Evolutionary conservation across 2,888 invertebrate species (phyloP).

Genomic region (Gandaritis pyraliata): DNA sequence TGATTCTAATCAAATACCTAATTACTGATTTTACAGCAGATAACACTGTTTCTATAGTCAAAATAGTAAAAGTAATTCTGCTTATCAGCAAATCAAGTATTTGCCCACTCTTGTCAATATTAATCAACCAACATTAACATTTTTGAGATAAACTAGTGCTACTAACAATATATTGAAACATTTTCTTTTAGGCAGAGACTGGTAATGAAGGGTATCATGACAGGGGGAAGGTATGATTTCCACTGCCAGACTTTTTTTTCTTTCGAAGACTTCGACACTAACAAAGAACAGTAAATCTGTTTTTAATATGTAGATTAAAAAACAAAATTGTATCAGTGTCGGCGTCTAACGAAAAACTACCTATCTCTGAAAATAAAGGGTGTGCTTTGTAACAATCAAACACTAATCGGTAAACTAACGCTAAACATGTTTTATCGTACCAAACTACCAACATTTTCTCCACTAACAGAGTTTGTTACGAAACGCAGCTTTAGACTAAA

Average conservation of each 20-base stretch:
- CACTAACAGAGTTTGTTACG: slow-evolving; percentile 1
- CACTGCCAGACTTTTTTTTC: slow-evolving; percentile 45
- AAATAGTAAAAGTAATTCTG: slow-evolving; percentile 4
- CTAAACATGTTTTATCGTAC: background rate
- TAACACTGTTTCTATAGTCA: slow-evolving; percentile 14
- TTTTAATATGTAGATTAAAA: no score
- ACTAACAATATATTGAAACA: slow-evolving; percentile 52
- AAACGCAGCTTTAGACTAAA: background rate
- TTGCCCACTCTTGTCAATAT: slow-evolving; percentile 5
- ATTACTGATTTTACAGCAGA: slow-evolving; percentile 20
- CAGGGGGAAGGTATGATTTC: slow-evolving; percentile 74
- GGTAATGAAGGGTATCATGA: slow-evolving; percentile 74
- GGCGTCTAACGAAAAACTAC: background rate
- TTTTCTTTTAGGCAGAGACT: slow-evolving; percentile 79
- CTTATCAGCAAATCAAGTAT: slow-evolving; percentile 8
- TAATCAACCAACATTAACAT: slow-evolving; percentile 23
- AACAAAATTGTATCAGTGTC: background rate
- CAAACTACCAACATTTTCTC: no score
- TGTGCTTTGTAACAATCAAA: slow-evolving; percentile 5
- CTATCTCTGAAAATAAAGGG: background rate
- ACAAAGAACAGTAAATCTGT: no score
- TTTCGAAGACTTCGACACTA: slow-evolving; percentile 3
- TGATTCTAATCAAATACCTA: background rate
- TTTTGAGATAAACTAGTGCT: slow-evolving; percentile 31
- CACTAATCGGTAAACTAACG: background rate